These are phyloP conservation scores for Rhimphoctona megacephalus DNA, from an alignment of 2,888 invertebrate species.

Conservation along the genomic window DNA sequence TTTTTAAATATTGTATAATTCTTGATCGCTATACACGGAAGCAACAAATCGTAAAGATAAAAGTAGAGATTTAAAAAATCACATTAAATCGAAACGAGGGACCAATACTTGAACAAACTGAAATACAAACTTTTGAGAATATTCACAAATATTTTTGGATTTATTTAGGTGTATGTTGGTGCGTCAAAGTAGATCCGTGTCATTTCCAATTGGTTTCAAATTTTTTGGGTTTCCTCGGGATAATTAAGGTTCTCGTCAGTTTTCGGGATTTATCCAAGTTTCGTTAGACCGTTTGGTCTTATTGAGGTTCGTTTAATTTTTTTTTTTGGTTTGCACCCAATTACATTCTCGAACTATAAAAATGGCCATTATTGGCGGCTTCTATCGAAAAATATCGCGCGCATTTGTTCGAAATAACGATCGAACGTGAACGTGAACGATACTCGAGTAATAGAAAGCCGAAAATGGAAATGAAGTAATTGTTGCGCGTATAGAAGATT, in stretches of 20 bases:
- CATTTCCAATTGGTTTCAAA: background rate
- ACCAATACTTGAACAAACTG: background rate
- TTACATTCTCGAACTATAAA: background rate
- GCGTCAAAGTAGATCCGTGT: background rate
- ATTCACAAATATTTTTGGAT: background rate
- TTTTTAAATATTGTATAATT: no score
- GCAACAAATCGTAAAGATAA: no score
- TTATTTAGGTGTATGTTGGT: background rate
- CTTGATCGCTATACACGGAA: no score
- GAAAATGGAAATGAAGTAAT: background rate
- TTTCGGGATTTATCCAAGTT: no score
- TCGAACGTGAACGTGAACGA: background rate
- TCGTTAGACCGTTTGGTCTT: no score
- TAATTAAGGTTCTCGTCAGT: background rate
- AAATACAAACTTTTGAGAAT: background rate
- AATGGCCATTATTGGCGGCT: no score
- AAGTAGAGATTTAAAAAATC: background rate
- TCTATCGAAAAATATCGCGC: background rate
- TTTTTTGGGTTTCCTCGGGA: background rate
- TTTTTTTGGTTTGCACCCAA: background rate
- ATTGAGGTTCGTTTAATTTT: no score
- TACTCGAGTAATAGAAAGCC: background rate
- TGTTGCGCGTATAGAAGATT: background rate
- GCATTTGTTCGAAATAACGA: background rate
- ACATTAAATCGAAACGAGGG: background rate